phyloP scores from a whole-genome alignment of 2,888 invertebrate species.

The Byasa hedistus region DNA sequence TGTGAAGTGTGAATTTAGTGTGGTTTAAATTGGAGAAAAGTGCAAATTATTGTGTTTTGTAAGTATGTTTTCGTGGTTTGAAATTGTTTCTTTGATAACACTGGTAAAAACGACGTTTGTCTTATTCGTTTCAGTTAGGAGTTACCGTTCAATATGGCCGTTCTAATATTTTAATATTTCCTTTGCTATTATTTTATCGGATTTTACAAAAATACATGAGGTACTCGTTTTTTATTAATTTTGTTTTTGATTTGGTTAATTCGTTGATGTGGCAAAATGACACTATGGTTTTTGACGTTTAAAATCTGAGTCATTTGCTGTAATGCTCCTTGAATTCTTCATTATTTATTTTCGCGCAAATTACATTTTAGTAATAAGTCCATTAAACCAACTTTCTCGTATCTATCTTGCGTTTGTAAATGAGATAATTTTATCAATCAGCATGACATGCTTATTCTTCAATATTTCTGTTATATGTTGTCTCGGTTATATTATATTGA shows the following conservation, averaged over 20 bases:
- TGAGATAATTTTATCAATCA: neutral
- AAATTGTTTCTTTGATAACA: conserved; percentile 30
- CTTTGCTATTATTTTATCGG: conserved; percentile 33
- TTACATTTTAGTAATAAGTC: conserved; percentile 21
- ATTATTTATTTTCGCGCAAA: conserved; percentile 41
- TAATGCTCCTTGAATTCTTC: conserved; percentile 35
- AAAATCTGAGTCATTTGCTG: conserved; percentile 69
- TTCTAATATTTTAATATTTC: conserved; percentile 56
- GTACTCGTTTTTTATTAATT: conserved; percentile 20
- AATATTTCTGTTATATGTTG: too few species aligned
- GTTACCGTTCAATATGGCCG: conserved; percentile 76
- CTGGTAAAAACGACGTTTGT: conserved; percentile 33
- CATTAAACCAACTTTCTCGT: neutral
- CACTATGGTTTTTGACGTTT: conserved; percentile 72
- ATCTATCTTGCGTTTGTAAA: neutral
- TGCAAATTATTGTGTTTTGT: conserved; percentile 66
- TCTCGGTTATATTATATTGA: too few species aligned
- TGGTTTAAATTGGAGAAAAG: conserved; percentile 63
- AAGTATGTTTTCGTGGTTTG: conserved; percentile 51
- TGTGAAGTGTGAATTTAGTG: conserved; percentile 70
- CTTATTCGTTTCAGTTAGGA: conserved; percentile 47
- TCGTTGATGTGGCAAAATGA: conserved; percentile 77
- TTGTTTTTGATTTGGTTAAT: conserved; percentile 36
- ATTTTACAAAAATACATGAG: conserved; percentile 29
- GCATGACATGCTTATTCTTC: neutral